phyloP scores from a whole-genome alignment of 2,113 vertebrate species.

The Fregata magnificens region DNA sequence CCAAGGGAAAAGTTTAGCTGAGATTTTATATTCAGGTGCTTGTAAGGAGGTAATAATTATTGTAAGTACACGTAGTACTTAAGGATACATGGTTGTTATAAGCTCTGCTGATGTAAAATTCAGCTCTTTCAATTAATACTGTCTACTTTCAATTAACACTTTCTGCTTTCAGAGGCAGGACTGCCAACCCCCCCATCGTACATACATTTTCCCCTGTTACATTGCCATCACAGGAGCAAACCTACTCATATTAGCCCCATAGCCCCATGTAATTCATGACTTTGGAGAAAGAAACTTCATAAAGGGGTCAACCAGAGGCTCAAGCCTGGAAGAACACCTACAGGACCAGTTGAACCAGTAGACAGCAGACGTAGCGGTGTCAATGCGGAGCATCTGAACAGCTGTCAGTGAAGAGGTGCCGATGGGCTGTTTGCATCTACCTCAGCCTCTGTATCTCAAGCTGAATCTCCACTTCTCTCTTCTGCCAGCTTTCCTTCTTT shows the following conservation, averaged over 20 bases:
- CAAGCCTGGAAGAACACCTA: background rate
- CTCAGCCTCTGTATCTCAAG: background rate
- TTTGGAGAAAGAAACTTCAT: background rate
- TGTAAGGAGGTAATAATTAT: background rate
- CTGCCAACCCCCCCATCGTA: rapidly evolving
- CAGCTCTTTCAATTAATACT: background rate
- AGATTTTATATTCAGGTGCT: background rate
- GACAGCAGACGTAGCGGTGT: background rate
- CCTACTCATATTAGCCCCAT: background rate
- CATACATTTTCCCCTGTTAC: background rate
- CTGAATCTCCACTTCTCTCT: background rate
- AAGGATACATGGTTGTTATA: background rate
- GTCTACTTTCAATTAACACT: background rate
- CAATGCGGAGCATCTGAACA: background rate
- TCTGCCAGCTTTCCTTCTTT: background rate
- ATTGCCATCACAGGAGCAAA: background rate
- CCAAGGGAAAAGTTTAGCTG: background rate
- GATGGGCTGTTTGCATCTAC: background rate
- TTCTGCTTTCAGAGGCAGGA: background rate
- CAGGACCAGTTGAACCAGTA: background rate
- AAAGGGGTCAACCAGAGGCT: background rate
- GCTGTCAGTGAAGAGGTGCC: background rate
- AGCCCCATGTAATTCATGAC: rapidly evolving
- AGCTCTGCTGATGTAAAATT: background rate
- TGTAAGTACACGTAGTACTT: rapidly evolving